phyloP scores from a whole-genome alignment of 1,140 invertebrate genomes.

The Physella acuta region DNA sequence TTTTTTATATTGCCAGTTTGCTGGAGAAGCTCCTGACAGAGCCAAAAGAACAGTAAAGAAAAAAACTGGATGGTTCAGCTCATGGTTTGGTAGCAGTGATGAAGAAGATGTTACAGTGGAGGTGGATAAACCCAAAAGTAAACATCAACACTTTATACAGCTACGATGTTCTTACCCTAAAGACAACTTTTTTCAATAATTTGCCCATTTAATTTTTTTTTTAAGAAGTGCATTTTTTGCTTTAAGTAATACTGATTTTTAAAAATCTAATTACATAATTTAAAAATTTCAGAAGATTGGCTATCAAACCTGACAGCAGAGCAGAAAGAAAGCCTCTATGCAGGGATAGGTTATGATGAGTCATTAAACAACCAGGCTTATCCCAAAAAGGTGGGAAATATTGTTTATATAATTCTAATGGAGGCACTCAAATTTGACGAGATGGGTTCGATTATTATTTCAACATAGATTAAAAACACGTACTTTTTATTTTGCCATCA shows the following conservation, averaged over 20 bases:
- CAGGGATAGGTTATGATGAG: slow-evolving; percentile 65
- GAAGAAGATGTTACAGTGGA: slow-evolving; percentile 44
- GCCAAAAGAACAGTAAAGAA: slow-evolving; percentile 38
- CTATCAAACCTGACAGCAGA: slow-evolving; percentile 71
- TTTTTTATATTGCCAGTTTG: slow-evolving; percentile 58
- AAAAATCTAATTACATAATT: not conserved
- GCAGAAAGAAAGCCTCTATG: slow-evolving; percentile 69
- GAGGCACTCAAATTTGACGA: too few species aligned
- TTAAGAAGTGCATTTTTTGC: too few species aligned
- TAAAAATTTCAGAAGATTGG: slow-evolving; percentile 56
- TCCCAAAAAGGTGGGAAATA: slow-evolving; percentile 46
- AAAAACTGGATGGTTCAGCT: slow-evolving; percentile 42
- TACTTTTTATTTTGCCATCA: too few species aligned
- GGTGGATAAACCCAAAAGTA: too few species aligned
- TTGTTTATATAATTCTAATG: too few species aligned
- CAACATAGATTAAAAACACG: too few species aligned
- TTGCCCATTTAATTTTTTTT: too few species aligned
- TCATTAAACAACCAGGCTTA: slow-evolving; percentile 43
- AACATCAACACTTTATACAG: too few species aligned
- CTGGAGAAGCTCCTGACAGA: slow-evolving; percentile 64
- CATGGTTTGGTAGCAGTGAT: slow-evolving; percentile 35
- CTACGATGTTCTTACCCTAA: too few species aligned
- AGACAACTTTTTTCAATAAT: too few species aligned
- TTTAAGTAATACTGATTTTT: not conserved
- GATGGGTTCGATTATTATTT: too few species aligned